phyloP scores from a whole-genome alignment of 1,140 invertebrate genomes.

The Sitophilus oryzae region DNA sequence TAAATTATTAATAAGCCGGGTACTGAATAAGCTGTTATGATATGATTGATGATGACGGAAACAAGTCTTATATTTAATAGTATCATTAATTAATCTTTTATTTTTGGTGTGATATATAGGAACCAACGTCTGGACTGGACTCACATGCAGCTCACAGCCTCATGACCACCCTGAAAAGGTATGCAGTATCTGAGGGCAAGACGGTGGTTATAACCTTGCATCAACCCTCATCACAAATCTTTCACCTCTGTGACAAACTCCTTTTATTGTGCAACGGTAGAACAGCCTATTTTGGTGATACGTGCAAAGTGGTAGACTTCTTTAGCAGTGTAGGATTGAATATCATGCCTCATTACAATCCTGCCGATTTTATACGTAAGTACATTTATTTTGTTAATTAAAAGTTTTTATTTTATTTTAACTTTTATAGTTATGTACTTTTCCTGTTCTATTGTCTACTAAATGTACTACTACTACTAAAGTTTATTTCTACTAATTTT shows the following conservation, averaged over 20 bases:
- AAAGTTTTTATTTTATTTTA: too few species aligned
- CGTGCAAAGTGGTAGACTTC: conserved; percentile 69
- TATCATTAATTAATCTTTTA: too few species aligned
- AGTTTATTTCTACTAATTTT: too few species aligned
- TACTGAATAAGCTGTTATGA: not conserved
- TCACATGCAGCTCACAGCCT: conserved; percentile 74
- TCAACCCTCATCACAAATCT: conserved; percentile 84
- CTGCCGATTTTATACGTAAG: conserved; percentile 83
- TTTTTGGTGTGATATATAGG: too few species aligned
- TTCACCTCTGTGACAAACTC: conserved; percentile 79
- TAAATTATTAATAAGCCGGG: not conserved
- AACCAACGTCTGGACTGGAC: conserved; percentile 80
- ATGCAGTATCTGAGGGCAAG: conserved; percentile 72
- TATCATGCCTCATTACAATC: conserved; percentile 76
- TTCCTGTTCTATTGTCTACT: too few species aligned
- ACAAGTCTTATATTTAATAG: too few species aligned
- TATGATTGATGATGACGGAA: too few species aligned
- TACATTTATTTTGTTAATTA: conserved; percentile 27
- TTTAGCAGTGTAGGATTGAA: conserved; percentile 68
- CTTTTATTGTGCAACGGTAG: conserved; percentile 71
- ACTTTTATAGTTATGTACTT: too few species aligned
- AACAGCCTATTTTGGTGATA: conserved; percentile 74
- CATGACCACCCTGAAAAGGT: conserved; percentile 68
- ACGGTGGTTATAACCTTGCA: conserved; percentile 78
- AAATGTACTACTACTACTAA: too few species aligned